Conservation (phyloP, 2,113 vertebrate genomes). For the Pluvialis apricaria region DNA sequence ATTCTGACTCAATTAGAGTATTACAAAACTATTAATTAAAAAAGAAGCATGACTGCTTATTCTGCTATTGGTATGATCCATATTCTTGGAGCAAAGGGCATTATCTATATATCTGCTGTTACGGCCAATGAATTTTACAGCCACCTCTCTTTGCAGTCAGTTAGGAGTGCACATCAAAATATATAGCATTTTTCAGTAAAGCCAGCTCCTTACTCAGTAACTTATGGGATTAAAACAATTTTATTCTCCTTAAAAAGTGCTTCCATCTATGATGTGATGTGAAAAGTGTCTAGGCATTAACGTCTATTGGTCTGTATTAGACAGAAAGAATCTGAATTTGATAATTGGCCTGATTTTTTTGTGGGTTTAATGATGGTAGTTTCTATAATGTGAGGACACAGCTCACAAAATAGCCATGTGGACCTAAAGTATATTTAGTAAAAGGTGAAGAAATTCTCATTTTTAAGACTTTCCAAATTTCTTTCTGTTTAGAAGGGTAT, state of each 20-base stretch:
- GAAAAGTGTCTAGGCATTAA: background rate
- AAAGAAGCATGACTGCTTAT: background rate
- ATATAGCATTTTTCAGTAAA: slow-evolving; percentile 50
- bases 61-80: slow-evolving; percentile 27
- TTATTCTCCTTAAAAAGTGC: slow-evolving; percentile 50
- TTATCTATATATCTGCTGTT: slow-evolving; percentile 23
- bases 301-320: background rate
- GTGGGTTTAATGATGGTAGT: background rate
- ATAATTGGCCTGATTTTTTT: background rate
- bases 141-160: background rate
- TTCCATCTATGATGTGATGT: background rate
- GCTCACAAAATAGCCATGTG: background rate
- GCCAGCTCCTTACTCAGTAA: background rate
- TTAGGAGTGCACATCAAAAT: slow-evolving; percentile 17
- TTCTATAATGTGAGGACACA: background rate
- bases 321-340: background rate
- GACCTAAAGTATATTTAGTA: background rate
- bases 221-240: slow-evolving; percentile 8
- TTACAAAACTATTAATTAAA: slow-evolving; percentile 17
- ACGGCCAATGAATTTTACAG: slow-evolving; percentile 33
- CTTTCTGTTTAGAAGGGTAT: background rate
- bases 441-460: background rate
- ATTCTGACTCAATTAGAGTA: background rate
- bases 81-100: slow-evolving; percentile 28
- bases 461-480: background rate